phyloP scores from a whole-genome alignment of 1,140 invertebrate genomes.

The Phymastichus coffea region DNA sequence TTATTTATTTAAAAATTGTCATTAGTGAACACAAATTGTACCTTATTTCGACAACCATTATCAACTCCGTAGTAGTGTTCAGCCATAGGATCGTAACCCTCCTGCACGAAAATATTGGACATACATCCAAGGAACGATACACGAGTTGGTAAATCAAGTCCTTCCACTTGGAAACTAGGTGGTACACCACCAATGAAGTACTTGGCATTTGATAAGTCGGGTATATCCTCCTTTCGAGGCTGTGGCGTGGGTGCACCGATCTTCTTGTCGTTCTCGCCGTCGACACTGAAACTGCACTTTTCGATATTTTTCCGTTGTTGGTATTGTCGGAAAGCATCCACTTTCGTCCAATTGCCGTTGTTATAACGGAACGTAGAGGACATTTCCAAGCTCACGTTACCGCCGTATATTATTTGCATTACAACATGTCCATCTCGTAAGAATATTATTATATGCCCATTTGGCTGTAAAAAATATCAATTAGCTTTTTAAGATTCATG shows the following conservation, averaged over 20 bases:
- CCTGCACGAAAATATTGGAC: slow-evolving; percentile 73
- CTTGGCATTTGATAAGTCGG: slow-evolving; percentile 63
- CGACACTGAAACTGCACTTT: slow-evolving; percentile 59
- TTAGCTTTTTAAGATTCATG: too few relatives aligned
- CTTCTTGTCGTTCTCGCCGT: slow-evolving; percentile 71
- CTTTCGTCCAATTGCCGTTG: slow-evolving; percentile 75
- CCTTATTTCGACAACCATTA: slow-evolving; percentile 70
- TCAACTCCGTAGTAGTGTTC: slow-evolving; percentile 76
- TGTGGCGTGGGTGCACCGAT: slow-evolving; percentile 65
- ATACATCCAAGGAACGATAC: slow-evolving; percentile 76
- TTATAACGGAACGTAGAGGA: slow-evolving; percentile 75
- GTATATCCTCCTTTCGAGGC: slow-evolving; percentile 61
- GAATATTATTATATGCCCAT: slow-evolving; percentile 76
- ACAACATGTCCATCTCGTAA: slow-evolving; percentile 74
- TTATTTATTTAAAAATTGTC: background rate
- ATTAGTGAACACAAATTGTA: slow-evolving; percentile 51
- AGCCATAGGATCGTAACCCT: slow-evolving; percentile 64
- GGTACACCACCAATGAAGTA: slow-evolving; percentile 82
- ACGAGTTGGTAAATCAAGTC: slow-evolving; percentile 51
- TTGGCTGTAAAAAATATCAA: slow-evolving; percentile 56
- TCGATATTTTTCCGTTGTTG: slow-evolving; percentile 54
- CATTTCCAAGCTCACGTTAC: slow-evolving; percentile 65
- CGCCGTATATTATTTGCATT: slow-evolving; percentile 72
- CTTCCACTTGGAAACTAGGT: slow-evolving; percentile 60
- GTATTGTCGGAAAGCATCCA: slow-evolving; percentile 65